Base-by-base conservation (phyloP, 2,113 vertebrate species). In the Elachura formosa region DNA sequence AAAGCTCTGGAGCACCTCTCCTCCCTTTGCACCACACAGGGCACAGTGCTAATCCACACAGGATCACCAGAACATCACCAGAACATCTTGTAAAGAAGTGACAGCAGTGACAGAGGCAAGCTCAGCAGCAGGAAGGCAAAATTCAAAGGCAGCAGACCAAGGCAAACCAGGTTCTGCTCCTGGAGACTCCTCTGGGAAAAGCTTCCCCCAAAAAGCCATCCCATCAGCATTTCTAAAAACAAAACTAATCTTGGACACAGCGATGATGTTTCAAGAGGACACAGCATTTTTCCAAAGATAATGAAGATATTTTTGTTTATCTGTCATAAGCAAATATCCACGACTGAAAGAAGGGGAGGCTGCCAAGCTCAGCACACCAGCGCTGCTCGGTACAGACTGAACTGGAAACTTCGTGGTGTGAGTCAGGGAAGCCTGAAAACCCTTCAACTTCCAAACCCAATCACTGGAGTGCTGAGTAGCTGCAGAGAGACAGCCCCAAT, bases 201-300 rank as follows among this genome's bases (percentile, higher is more conserved):
- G 81, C 66, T 62, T 95, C 12, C 6, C 6, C 12, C 45, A 75
- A 82, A 83, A 95, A 95, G 69, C 66, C 77, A 72, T 64, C 84
- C 83, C 61, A 64, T 87, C 93, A 94, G 92, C 95, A 79, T 41
- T 91, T 90, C 81, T 81, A 58, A 94, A 89, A 86, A 45, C 83
- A 67, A 92, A 94, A 6, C 54, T 55, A 2, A 69, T 14, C 86
- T 76, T 3, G 0, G 77, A 23, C 3, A 2, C 4, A 11, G 26
- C 9, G 4, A 23, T 2, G n/a, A 5, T 67, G 29, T 56, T 88
- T 83, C 61, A 90, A 81, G n/a, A 63, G 78, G 56, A 88, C 55
- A 46, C 4, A 8, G 59, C 3, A 8, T 25, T 69, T 83, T 79
- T 3, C 24, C n/a, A 49, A 38, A 80, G 80, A 55, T 64, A 52